Base-by-base conservation (phyloP, 2,113 vertebrate genomes). In the Lanius collurio region DNA sequence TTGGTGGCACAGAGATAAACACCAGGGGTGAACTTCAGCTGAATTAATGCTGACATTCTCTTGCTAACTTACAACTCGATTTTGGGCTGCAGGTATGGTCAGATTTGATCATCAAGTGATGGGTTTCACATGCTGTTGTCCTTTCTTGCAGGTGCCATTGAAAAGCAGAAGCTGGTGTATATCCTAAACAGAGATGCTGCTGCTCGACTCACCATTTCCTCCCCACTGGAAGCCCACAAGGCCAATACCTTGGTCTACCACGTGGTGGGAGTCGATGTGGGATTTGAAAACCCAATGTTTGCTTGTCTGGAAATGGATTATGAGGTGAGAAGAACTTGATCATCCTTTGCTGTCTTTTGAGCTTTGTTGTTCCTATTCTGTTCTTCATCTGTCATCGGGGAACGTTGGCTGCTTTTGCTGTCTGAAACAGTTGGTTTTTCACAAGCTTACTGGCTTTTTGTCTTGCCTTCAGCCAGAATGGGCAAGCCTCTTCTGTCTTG, bases 221-320 rank as follows among this genome's bases (percentile, higher is more conserved):
- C 99, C 62, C 99, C 99, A 0, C 95, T 99, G 96, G 99, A 99
- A 92, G 99, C 99, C 24, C 99, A 99, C 90, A 99, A 99, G 97
- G 99, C 99, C 4, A 99, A 99, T 96, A 99, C 99, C 13, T 98
- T 99, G 93, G 99, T 99, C 18, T 99, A 99, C 97, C 99, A 99
- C 3, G 99, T 99, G 30, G 99, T 99, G 24, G 99, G 99, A 87
- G 99, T 99, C 0, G 99, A 99, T 41, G 99, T 99, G 11, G 99
- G 99, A 59, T 99, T 99, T 98, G 99, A 99, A 96, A 99, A 99
- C 92, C 99, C 99, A 4, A 99, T 99, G 99, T 99, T 99, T 97
- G 99, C 99, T 64, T 99, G 99, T 94, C 98, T 99, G 62, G 99
- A 99, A 97, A 99, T 99, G 99, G 99, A 99, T 95, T 99, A 99